Conservation (phyloP, 2,888 invertebrate genomes). For the Drosophila subsilvestris region DNA sequence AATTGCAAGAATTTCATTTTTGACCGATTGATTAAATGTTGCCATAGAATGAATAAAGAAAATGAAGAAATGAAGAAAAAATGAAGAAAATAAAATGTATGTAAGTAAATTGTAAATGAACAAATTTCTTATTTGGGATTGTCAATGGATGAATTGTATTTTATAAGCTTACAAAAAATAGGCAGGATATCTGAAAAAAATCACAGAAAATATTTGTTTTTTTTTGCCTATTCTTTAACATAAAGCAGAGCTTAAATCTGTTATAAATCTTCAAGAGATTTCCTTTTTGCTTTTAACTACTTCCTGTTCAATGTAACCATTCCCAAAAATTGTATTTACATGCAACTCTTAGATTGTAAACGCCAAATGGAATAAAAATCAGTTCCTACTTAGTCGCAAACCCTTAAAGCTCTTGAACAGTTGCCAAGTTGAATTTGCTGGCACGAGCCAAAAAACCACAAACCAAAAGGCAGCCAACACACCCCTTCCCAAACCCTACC, state of each 20-base stretch:
- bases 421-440: slow-evolving; percentile 45
- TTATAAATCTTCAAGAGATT: too few relatives aligned
- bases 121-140: too few relatives aligned
- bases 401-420: slow-evolving; percentile 42
- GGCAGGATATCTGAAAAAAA: too few relatives aligned
- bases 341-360: slow-evolving; percentile 1
- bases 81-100: neutral
- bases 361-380: slow-evolving; percentile 33
- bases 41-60: too few relatives aligned
- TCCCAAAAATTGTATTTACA: slow-evolving; percentile 7
- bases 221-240: too few relatives aligned
- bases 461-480: slow-evolving; percentile 33
- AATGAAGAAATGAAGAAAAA: neutral
- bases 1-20: neutral
- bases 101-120: neutral
- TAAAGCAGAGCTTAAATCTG: too few relatives aligned
- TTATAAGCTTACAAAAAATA: neutral
- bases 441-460: slow-evolving; percentile 47
- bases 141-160: too few relatives aligned
- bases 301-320: neutral
- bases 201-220: too few relatives aligned
- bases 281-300: neutral
- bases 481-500: neutral
- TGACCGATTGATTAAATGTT: too few relatives aligned
- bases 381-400: slow-evolving; percentile 33